A percentile compares a stretch with the other conserved stretches of the same genome.
Evolutionary conservation across 2,888 invertebrate species (phyloP).

Genomic region (Synanthedon tipuliformis): DNA sequence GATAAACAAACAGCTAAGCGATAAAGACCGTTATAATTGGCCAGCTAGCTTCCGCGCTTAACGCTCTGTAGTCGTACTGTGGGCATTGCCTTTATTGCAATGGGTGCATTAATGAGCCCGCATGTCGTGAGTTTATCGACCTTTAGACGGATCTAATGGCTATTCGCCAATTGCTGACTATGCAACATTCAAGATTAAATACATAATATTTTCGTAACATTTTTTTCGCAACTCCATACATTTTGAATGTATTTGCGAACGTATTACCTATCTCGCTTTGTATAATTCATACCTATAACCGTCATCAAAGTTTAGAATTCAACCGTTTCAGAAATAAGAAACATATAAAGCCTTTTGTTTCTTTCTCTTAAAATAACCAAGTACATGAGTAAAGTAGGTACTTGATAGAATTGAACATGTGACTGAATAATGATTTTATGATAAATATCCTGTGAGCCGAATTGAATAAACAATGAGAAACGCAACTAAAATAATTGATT

Average conservation of each 20-base stretch:
- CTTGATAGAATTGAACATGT: constrained; percentile 26
- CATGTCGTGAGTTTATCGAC: constrained; percentile 36
- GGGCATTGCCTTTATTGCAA: constrained; percentile 22
- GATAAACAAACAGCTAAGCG: constrained; percentile 8
- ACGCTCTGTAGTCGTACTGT: constrained; percentile 5
- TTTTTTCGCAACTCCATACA: no score
- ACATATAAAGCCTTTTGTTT: no score
- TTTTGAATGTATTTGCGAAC: no score
- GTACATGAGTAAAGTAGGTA: no score
- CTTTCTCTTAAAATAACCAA: no score
- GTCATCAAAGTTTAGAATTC: no score
- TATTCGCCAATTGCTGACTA: constrained; percentile 8
- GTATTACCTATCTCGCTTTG: no score
- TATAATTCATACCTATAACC: no score
- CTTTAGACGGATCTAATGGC: constrained; percentile 25
- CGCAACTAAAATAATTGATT: constrained; percentile 31
- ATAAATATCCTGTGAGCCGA: constrained; percentile 40
- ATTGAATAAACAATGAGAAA: constrained; percentile 40
- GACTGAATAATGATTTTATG: constrained; percentile 49
- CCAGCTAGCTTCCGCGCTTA: neutral
- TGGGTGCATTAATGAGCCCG: constrained; percentile 45
- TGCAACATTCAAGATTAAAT: neutral
- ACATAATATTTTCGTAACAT: no score
- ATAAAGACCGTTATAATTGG: constrained; percentile 25
- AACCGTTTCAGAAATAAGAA: no score